Conservation (phyloP, 2,888 invertebrate species). For the Adelognathus sp. region DNA sequence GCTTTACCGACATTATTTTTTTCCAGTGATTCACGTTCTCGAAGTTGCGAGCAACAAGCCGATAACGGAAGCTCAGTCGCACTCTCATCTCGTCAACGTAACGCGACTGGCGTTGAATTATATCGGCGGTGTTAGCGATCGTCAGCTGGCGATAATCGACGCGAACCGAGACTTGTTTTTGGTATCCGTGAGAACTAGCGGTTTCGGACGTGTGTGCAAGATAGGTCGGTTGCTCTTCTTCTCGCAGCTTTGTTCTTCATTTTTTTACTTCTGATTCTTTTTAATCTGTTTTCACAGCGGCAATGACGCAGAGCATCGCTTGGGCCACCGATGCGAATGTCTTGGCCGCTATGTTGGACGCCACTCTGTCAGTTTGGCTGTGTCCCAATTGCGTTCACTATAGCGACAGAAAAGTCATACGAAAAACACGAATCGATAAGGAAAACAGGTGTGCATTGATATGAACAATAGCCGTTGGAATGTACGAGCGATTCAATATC, state of each 20-base stretch:
- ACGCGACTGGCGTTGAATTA: slow-evolving; percentile 92
- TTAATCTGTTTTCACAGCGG: slow-evolving; percentile 79
- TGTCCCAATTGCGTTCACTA: slow-evolving; percentile 82
- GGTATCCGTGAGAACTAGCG: slow-evolving; percentile 85
- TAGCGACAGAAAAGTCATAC: slow-evolving; percentile 86
- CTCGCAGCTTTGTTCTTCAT: no score
- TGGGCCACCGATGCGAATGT: slow-evolving; percentile 92
- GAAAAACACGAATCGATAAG: slow-evolving; percentile 80
- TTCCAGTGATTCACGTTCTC: slow-evolving; percentile 90
- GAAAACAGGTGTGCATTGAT: slow-evolving; percentile 76
- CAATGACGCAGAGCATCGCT: slow-evolving; percentile 85
- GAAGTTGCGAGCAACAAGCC: slow-evolving; percentile 91
- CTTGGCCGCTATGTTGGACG: slow-evolving; percentile 90
- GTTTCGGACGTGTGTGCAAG: slow-evolving; percentile 78
- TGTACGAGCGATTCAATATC: no score
- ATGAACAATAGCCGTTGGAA: neutral
- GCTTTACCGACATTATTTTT: no score
- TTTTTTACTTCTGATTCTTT: neutral
- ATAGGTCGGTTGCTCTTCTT: no score
- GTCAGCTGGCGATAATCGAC: slow-evolving; percentile 94
- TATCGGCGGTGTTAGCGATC: slow-evolving; percentile 89
- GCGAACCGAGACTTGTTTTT: slow-evolving; percentile 94
- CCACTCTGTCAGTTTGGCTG: slow-evolving; percentile 91
- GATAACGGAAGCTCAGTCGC: slow-evolving; percentile 88
- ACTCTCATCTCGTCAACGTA: slow-evolving; percentile 91